A percentile compares a stretch with the other conserved stretches of the same genome.
These are phyloP conservation scores for Nothocercus nigrocapillus DNA, from an alignment of 2,113 vertebrate genomes.

Conservation along the genomic window DNA sequence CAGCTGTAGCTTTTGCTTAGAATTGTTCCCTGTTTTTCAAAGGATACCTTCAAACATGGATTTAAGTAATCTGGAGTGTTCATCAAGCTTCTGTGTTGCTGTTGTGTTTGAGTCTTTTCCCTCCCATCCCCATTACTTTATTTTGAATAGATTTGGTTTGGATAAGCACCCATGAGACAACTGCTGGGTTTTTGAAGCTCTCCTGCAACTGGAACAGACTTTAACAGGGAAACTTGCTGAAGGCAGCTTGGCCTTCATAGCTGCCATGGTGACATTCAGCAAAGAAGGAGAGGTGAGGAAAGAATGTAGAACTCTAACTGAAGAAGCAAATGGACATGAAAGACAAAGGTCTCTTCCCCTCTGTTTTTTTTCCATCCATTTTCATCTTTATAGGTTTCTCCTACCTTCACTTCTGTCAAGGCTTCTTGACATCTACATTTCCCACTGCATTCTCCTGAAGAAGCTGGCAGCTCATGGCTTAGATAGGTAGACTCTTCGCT, in stretches of 20 bases:
- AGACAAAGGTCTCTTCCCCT: neutral
- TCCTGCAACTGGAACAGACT: neutral
- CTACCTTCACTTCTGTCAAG: neutral
- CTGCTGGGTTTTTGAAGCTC: neutral
- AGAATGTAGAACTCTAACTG: neutral
- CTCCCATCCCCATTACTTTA: neutral
- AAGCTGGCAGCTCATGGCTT: too few relatives aligned
- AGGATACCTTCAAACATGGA: neutral
- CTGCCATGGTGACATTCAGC: neutral
- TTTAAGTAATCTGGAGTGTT: neutral
- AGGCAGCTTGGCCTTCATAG: neutral
- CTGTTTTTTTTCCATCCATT: neutral
- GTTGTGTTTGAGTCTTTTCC: neutral
- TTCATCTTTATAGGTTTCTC: neutral
- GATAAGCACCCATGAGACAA: neutral
- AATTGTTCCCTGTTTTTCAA: neutral
- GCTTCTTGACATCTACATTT: neutral
- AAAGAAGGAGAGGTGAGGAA: neutral
- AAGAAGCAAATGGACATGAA: neutral
- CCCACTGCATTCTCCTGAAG: too few relatives aligned
- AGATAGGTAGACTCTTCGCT: too few relatives aligned
- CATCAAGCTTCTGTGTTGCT: neutral
- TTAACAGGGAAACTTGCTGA: neutral
- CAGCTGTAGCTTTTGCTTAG: neutral
- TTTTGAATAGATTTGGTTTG: neutral